Evolutionary conservation across 2,888 invertebrate genomes (phyloP).

Genomic region (Pachliopta kotzebuea): DNA sequence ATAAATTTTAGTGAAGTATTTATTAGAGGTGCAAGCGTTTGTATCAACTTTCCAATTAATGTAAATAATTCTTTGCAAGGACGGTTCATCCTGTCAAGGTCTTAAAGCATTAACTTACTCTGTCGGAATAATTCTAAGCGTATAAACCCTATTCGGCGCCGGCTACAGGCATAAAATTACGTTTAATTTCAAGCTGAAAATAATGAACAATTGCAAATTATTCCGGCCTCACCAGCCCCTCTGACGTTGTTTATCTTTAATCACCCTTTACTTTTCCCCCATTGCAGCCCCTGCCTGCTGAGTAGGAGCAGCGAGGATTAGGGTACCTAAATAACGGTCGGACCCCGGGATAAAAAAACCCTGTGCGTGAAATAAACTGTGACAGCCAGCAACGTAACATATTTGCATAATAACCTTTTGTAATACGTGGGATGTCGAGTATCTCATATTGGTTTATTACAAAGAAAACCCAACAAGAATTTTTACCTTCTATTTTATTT

Average conservation of each 20-base stretch:
- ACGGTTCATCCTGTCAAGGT: neutral
- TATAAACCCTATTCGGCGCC: conserved; percentile 50
- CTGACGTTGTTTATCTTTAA: conserved; percentile 75
- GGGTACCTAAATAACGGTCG: conserved; percentile 63
- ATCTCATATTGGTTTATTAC: conserved; percentile 18
- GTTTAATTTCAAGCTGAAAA: conserved; percentile 61
- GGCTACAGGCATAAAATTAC: conserved; percentile 53
- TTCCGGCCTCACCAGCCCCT: conserved; percentile 46
- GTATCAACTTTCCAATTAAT: neutral
- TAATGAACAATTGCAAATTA: conserved; percentile 74
- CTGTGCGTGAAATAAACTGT: conserved; percentile 37
- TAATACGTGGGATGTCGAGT: conserved; percentile 19
- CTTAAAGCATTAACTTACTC: neutral
- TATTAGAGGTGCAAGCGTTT: neutral
- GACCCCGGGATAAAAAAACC: conserved; percentile 44
- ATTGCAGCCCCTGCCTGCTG: conserved; percentile 53
- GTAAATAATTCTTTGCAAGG: conserved; percentile 1
- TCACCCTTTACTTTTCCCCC: conserved; percentile 70
- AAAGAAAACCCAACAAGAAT: neutral
- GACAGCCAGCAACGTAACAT: conserved; percentile 34
- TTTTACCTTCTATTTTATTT: conserved; percentile 4
- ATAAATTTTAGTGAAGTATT: too few relatives aligned
- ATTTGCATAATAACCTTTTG: conserved; percentile 37
- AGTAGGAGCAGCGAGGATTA: conserved; percentile 55
- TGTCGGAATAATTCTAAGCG: neutral